Conservation (phyloP, 1,140 invertebrate genomes). For the Drosophila bocqueti region DNA sequence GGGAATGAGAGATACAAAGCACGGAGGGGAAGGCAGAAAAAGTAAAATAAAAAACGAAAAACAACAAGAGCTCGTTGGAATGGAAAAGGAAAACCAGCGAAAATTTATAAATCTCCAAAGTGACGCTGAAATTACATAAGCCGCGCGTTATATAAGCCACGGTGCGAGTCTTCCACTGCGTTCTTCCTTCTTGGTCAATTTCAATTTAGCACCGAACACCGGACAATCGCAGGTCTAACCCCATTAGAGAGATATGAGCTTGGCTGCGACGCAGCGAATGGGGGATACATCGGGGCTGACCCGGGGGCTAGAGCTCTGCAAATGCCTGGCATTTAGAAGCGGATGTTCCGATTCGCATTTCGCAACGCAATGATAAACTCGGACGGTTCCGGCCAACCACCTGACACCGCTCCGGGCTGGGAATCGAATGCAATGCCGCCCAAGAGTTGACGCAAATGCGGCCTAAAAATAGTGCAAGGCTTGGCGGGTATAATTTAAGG, state of each 20-base stretch:
- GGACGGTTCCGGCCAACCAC: constrained; percentile 64
- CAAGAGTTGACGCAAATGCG: constrained; percentile 25
- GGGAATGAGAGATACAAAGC: constrained; percentile 44
- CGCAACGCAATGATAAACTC: constrained; percentile 79
- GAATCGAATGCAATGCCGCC: background rate
- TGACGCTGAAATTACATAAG: constrained; percentile 80
- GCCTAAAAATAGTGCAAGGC: constrained; percentile 2
- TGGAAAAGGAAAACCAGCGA: constrained; percentile 53
- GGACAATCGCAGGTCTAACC: constrained; percentile 56
- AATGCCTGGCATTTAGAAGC: constrained; percentile 76
- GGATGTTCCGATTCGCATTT: constrained; percentile 83
- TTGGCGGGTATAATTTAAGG: background rate
- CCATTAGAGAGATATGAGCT: constrained; percentile 51
- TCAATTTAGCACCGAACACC: constrained; percentile 58
- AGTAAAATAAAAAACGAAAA: constrained; percentile 7
- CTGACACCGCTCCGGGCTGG: constrained; percentile 19
- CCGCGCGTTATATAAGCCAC: constrained; percentile 56
- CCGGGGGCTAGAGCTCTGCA: constrained; percentile 19
- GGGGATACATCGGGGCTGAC: constrained; percentile 4
- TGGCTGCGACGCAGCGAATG: background rate
- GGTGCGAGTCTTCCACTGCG: constrained; percentile 7
- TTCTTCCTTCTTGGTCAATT: constrained; percentile 48
- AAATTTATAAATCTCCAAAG: constrained; percentile 80
- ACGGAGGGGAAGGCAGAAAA: constrained; percentile 5
- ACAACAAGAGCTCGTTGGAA: constrained; percentile 24